A percentile compares a stretch with the other conserved stretches of the same genome.
Conservation (phyloP, 2,888 invertebrate species). For the Acrocera orbiculus region DNA sequence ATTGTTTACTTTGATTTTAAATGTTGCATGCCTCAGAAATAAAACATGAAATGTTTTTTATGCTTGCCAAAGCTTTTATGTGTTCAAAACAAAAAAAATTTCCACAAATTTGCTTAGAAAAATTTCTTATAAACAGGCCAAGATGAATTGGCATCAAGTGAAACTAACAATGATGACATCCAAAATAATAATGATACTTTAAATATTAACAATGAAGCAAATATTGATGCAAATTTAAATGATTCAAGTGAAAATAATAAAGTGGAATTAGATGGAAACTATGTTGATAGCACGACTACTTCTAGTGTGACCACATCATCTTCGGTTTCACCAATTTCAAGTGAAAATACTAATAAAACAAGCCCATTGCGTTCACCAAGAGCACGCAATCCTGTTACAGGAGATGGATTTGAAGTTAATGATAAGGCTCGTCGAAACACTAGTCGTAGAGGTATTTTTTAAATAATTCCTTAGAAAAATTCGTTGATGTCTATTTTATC, state of each 20-base stretch:
- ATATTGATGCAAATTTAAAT: not conserved
- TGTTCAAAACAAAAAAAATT: too few relatives aligned
- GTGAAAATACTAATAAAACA: not conserved
- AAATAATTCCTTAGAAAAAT: not conserved
- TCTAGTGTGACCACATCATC: slow-evolving; percentile 3
- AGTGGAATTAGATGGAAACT: slow-evolving; percentile 7
- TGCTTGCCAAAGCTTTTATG: too few relatives aligned
- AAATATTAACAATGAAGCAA: slow-evolving; percentile 1
- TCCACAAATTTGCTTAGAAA: too few relatives aligned
- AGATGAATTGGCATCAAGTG: too few relatives aligned
- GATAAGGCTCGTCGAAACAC: slow-evolving; percentile 17
- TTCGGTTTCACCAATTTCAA: slow-evolving; percentile 1
- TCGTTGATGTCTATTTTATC: not conserved
- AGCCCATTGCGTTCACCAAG: too few relatives aligned
- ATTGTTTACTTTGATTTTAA: too few relatives aligned
- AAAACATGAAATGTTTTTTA: too few relatives aligned
- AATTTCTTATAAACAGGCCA: too few relatives aligned
- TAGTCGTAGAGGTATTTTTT: slow-evolving; percentile 15
- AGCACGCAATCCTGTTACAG: slow-evolving; percentile 21
- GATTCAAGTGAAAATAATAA: slow-evolving; percentile 6
- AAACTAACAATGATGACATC: too few relatives aligned
- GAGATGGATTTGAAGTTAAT: slow-evolving; percentile 18
- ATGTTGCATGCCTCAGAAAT: too few relatives aligned
- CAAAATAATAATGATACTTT: slow-evolving; percentile 2
- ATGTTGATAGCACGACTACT: slow-evolving; percentile 1